phyloP scores from a whole-genome alignment of 2,888 invertebrate species.

The Chalcis sispes region DNA sequence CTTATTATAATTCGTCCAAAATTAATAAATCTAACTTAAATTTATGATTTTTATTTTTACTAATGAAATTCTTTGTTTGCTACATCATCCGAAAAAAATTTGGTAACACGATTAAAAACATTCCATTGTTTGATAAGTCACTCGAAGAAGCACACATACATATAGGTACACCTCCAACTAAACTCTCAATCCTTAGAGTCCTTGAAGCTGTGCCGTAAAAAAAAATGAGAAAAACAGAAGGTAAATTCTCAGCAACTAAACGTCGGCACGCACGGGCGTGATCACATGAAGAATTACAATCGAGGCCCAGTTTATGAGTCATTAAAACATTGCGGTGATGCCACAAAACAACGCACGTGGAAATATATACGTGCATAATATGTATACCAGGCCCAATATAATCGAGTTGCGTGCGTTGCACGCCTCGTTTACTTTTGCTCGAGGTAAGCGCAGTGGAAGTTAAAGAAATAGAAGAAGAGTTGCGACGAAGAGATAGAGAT shows the following conservation, averaged over 20 bases:
- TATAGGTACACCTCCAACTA: too few relatives aligned
- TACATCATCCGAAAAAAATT: too few relatives aligned
- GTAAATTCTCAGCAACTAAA: too few relatives aligned
- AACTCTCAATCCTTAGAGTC: too few relatives aligned
- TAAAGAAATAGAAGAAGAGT: neutral
- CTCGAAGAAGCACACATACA: too few relatives aligned
- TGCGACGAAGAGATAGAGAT: neutral
- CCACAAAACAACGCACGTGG: neutral
- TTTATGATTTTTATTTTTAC: too few relatives aligned
- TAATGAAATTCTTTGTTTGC: too few relatives aligned
- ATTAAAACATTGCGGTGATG: conserved; percentile 32
- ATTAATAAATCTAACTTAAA: neutral
- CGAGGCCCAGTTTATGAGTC: conserved; percentile 54
- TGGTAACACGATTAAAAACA: too few relatives aligned
- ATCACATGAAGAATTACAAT: conserved; percentile 38
- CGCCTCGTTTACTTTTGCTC: conserved; percentile 27
- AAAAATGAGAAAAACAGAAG: conserved; percentile 1
- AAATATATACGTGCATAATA: conserved; percentile 9
- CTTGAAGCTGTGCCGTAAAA: neutral
- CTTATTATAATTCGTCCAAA: conserved; percentile 6
- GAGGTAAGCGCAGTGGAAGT: too few relatives aligned
- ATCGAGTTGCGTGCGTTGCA: conserved; percentile 8
- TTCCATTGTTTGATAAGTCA: too few relatives aligned
- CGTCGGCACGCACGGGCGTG: too few relatives aligned
- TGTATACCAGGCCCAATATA: conserved; percentile 15